A percentile compares a stretch with the other conserved stretches of the same genome.
Evolutionary conservation across 2,888 invertebrate species (phyloP).

Genomic region (Temnothorax rugatulus): DNA sequence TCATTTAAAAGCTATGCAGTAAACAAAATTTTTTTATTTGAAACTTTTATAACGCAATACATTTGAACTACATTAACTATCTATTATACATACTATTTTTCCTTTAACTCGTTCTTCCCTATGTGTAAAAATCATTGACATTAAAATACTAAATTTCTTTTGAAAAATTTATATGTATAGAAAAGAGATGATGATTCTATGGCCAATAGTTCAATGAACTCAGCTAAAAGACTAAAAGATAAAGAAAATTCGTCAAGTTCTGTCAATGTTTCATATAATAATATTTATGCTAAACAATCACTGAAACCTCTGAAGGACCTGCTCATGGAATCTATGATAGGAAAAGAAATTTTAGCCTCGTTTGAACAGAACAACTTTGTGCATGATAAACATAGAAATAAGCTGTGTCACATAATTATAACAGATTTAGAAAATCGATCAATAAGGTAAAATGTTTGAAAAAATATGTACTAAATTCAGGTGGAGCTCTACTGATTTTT

Average conservation of each 20-base stretch:
- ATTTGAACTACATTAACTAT: background rate
- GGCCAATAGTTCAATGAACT: background rate
- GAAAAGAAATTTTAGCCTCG: background rate
- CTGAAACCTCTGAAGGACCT: background rate
- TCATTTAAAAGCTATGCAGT: background rate
- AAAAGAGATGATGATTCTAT: background rate
- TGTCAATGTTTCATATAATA: background rate
- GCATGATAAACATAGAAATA: background rate
- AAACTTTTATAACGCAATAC: background rate
- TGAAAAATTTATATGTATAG: background rate
- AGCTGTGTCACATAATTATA: background rate
- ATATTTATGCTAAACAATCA: conserved; percentile 6
- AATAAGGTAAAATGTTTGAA: background rate
- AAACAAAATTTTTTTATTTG: background rate
- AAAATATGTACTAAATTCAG: background rate
- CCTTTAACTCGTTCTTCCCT: background rate
- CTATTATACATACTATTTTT: background rate
- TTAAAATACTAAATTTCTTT: conserved; percentile 1
- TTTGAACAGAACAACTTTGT: background rate
- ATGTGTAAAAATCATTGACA: background rate
- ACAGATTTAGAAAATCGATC: background rate
- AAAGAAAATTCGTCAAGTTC: background rate
- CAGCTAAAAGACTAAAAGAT: background rate
- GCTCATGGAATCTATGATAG: background rate
- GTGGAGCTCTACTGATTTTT: background rate